Evolutionary conservation across 1,140 invertebrate genomes (phyloP).

Genomic region (Penaeus vannamei): DNA sequence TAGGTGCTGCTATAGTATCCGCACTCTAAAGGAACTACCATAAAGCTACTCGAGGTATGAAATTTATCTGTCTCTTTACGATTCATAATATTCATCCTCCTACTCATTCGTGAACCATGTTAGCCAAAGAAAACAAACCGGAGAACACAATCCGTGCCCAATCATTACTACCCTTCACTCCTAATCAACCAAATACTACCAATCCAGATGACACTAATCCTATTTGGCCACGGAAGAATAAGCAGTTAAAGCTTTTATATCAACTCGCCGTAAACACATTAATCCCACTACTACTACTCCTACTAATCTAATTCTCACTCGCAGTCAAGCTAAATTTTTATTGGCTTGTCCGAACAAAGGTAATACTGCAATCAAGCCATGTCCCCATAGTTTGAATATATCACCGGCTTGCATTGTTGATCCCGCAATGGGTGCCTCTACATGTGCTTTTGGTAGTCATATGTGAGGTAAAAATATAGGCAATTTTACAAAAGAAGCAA

Average conservation of each 20-base stretch:
- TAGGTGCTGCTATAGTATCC: too few relatives aligned
- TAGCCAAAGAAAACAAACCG: constrained; percentile 80
- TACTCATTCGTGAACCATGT: constrained; percentile 77
- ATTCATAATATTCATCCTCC: constrained; percentile 68
- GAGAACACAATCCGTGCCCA: constrained; percentile 72
- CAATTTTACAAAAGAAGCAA: too few relatives aligned
- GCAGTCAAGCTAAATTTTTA: background rate
- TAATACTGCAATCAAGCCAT: constrained; percentile 1
- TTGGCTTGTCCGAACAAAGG: background rate
- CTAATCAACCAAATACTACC: constrained; percentile 22
- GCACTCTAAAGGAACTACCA: too few relatives aligned
- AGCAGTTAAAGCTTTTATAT: too few relatives aligned
- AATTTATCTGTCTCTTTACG: too few relatives aligned
- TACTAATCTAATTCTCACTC: too few relatives aligned
- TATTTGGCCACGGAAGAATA: too few relatives aligned
- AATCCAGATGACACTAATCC: too few relatives aligned
- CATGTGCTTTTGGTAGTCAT: constrained; percentile 82
- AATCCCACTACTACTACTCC: too few relatives aligned
- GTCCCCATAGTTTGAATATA: constrained; percentile 31
- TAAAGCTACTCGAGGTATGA: too few relatives aligned
- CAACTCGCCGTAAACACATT: too few relatives aligned
- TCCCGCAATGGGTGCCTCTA: constrained; percentile 80
- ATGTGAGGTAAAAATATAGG: too few relatives aligned
- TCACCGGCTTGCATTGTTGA: constrained; percentile 82
- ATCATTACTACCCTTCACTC: constrained; percentile 68